Conservation (phyloP, 2,797 vertebrate genomes). For the Chaenodraco wilsoni region DNA sequence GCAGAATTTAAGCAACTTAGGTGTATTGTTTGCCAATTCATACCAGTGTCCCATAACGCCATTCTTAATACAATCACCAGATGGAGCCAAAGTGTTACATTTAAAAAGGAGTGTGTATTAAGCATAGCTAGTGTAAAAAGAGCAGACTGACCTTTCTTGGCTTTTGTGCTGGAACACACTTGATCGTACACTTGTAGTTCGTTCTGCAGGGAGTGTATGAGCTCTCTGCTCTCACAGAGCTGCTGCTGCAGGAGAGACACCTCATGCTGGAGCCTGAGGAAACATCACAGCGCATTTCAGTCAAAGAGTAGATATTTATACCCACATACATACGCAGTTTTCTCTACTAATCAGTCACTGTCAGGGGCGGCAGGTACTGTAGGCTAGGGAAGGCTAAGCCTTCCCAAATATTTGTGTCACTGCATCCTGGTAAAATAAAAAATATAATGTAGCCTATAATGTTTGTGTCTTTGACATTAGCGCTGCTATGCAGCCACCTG, state of each 20-base stretch:
- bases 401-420: too few relatives aligned
- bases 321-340: neutral
- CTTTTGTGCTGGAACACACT: conserved; percentile 77
- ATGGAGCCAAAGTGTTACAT: conserved; percentile 30
- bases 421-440: too few relatives aligned
- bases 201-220: conserved; percentile 88
- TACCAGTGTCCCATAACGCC: neutral
- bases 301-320: conserved; percentile 13
- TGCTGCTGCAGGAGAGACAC: conserved; percentile 91
- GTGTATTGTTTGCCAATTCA: neutral
- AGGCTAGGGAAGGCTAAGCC: too few relatives aligned
- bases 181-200: conserved; percentile 89
- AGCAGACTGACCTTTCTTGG: conserved; percentile 82
- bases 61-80: conserved; percentile 27
- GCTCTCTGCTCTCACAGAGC: conserved; percentile 88
- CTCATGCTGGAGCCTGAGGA: conserved; percentile 89
- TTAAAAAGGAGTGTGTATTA: neutral
- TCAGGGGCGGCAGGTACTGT: neutral
- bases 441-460: too few relatives aligned
- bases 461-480: too few relatives aligned
- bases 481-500: too few relatives aligned
- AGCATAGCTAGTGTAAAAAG: neutral
- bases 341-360: neutral
- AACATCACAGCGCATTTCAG: neutral
- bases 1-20: neutral